These are phyloP conservation scores for Callocephalon fimbriatum DNA, from an alignment of 2,113 vertebrate genomes.

Conservation along the genomic window DNA sequence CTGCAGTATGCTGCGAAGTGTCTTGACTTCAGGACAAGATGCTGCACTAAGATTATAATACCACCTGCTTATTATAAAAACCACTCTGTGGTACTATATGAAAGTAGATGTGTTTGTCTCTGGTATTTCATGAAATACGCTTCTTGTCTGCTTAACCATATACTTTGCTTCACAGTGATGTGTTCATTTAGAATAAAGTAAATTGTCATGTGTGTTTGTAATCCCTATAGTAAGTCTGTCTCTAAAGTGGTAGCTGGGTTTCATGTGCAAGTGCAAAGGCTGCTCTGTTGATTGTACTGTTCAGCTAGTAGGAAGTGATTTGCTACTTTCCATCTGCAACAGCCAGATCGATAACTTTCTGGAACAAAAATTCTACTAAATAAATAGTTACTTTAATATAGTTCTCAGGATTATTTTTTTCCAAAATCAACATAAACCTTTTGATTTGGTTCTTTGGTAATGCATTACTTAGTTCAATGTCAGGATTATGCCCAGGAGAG, in stretches of 20 bases:
- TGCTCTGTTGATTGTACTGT: background rate
- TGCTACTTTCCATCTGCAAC: background rate
- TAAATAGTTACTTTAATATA: background rate
- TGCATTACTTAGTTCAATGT: background rate
- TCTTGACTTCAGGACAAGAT: background rate
- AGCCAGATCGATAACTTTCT: background rate
- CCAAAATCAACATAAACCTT: background rate
- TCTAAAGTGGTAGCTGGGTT: background rate
- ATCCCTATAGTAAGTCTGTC: background rate
- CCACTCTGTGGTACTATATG: rapidly evolving
- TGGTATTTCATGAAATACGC: background rate
- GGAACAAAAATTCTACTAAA: background rate
- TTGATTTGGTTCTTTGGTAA: background rate
- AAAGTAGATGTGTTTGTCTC: background rate
- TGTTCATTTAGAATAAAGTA: background rate
- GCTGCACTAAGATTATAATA: background rate
- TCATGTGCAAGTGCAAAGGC: background rate
- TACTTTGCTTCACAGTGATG: background rate
- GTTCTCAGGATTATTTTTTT: background rate
- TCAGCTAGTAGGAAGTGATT: background rate
- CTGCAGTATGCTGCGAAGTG: background rate
- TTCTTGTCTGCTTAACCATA: background rate
- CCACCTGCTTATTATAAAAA: background rate
- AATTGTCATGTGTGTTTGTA: background rate
- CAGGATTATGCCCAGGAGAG: background rate